A percentile compares a stretch with the other conserved stretches of the same genome.
Conservation (phyloP, 2,888 invertebrate species). For the Microplitis deprimator region DNA sequence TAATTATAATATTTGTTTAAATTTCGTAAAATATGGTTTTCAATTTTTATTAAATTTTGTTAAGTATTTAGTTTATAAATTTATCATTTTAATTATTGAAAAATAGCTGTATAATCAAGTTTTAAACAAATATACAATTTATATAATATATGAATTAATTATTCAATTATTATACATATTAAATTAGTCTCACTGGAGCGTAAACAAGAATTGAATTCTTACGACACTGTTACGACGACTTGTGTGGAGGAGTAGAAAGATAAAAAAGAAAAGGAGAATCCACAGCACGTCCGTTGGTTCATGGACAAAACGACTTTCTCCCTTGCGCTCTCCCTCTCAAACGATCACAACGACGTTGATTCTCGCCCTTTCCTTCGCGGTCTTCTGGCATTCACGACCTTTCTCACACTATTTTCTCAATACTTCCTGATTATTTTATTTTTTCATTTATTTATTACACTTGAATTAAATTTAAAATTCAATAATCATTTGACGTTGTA, state of each 20-base stretch:
- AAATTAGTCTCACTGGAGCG: conserved; percentile 33
- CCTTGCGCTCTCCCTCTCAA: conserved; percentile 44
- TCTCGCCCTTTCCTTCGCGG: conserved; percentile 28
- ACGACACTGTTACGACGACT: conserved; percentile 31
- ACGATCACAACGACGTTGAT: conserved; percentile 39
- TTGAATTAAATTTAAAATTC: background rate
- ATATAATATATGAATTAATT: conserved; percentile 13
- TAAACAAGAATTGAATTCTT: conserved; percentile 32
- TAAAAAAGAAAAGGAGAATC: conserved; percentile 23
- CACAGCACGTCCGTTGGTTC: conserved; percentile 43
- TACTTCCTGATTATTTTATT: conserved; percentile 22
- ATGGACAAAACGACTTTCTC: conserved; percentile 45
- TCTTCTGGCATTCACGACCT: conserved; percentile 26
- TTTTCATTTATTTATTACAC: conserved; percentile 1
- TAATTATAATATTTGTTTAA: conserved; percentile 37
- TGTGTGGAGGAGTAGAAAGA: background rate
- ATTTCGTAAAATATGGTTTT: conserved; percentile 1
- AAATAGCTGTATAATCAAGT: background rate
- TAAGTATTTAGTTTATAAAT: background rate
- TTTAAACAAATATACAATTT: conserved; percentile 17
- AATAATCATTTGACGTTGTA: background rate
- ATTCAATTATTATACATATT: conserved; percentile 15
- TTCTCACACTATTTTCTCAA: conserved; percentile 34
- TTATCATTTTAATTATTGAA: background rate
- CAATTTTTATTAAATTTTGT: conserved; percentile 9